These are phyloP conservation scores for Leucoma salicis DNA, from an alignment of 2,888 invertebrate genomes.

Conservation along the genomic window DNA sequence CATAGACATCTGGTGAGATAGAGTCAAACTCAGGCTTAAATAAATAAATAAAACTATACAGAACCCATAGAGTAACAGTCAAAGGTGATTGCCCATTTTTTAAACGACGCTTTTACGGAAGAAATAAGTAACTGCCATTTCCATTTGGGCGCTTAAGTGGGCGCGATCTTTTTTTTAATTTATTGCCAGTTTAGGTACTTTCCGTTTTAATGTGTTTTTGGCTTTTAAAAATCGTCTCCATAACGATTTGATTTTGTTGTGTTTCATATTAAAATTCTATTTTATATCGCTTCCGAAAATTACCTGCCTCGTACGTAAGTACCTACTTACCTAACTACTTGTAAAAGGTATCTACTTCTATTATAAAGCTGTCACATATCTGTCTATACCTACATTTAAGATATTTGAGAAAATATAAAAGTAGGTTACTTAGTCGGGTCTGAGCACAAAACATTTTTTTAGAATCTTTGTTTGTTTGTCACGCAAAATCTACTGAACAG, in stretches of 20 bases:
- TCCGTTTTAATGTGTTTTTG: conserved; percentile 55
- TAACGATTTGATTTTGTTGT: conserved; percentile 33
- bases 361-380: too few species aligned
- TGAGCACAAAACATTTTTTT: too few species aligned
- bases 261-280: conserved; percentile 32
- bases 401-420: too few species aligned
- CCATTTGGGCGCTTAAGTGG: conserved; percentile 69
- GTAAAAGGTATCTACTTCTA: not conserved
- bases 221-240: conserved; percentile 56
- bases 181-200: conserved; percentile 49
- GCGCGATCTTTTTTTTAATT: conserved; percentile 56
- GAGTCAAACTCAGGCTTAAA: too few species aligned
- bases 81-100: conserved; percentile 51
- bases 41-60: conserved; percentile 15
- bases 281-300: conserved; percentile 8
- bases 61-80: conserved; percentile 22
- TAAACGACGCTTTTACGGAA: conserved; percentile 66
- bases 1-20: too few species aligned
- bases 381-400: too few species aligned
- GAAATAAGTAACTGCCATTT: conserved; percentile 62
- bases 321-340: not conserved
- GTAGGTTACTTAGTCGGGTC: too few species aligned
- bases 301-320: conserved; percentile 11
- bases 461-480: too few species aligned
- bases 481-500: too few species aligned